A percentile compares a stretch with the other conserved stretches of the same genome.
These are phyloP conservation scores for Peromyscus nudipes DNA, from an alignment of 2,797 vertebrate genomes.

Conservation along the genomic window DNA sequence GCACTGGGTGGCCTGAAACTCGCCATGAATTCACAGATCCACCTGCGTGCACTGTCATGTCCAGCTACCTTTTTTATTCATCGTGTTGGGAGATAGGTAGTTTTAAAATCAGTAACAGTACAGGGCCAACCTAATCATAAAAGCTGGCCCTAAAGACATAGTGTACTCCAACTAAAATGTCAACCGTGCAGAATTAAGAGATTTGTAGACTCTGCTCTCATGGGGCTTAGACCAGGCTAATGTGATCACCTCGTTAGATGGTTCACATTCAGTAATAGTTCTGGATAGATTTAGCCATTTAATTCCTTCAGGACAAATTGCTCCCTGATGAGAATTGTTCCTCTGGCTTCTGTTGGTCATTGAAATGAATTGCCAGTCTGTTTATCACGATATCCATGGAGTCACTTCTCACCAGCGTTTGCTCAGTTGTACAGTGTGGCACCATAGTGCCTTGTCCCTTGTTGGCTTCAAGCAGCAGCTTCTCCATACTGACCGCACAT, in stretches of 20 bases:
- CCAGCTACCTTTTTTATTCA: background rate
- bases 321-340: background rate
- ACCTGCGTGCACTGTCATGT: background rate
- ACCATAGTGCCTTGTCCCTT: background rate
- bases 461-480: background rate
- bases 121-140: background rate
- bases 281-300: background rate
- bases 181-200: background rate
- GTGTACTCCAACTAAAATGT: background rate
- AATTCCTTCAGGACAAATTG: background rate
- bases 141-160: background rate
- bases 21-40: background rate
- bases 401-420: background rate
- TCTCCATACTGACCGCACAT: background rate
- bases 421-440: fast-evolving
- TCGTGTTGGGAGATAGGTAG: background rate
- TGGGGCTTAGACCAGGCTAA: background rate
- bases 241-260: background rate
- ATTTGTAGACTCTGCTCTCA: background rate
- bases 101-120: background rate
- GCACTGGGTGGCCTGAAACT: background rate
- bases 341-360: background rate
- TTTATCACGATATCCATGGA: background rate
- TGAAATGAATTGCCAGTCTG: background rate
- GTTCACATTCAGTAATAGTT: background rate